Conservation (phyloP, 1,140 invertebrate species). For the Euwallacea similis region DNA sequence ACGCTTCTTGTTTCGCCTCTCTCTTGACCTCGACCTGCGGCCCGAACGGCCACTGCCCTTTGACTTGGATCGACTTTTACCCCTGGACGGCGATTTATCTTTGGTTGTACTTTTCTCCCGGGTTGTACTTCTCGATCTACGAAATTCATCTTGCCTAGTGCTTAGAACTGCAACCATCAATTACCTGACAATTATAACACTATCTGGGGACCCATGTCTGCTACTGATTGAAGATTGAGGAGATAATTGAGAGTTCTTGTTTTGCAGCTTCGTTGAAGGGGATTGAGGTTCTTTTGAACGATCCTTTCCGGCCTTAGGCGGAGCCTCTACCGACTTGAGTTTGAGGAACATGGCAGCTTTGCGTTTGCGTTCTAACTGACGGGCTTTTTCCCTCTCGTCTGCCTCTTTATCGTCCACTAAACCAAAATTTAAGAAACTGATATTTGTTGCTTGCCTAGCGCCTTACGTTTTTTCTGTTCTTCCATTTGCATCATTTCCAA, state of each 20-base stretch:
- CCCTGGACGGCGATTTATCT: conserved; percentile 10
- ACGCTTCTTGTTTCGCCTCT: conserved; percentile 26
- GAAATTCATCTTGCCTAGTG: background rate
- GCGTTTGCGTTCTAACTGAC: conserved; percentile 72
- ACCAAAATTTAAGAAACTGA: background rate
- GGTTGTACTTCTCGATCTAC: conserved; percentile 25
- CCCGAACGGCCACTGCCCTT: conserved; percentile 14
- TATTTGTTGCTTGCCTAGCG: background rate
- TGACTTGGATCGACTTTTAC: conserved; percentile 27
- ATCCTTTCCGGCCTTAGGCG: background rate
- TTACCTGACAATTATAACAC: conserved; percentile 13
- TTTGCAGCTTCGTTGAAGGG: no score
- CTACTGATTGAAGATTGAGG: no score
- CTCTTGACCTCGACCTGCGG: conserved; percentile 23
- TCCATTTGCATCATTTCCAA: conserved; percentile 60
- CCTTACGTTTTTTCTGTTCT: conserved; percentile 44
- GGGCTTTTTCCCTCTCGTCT: conserved; percentile 61
- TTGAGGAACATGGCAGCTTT: conserved; percentile 66
- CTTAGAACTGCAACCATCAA: background rate
- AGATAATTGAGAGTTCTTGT: conserved; percentile 16
- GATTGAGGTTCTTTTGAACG: no score
- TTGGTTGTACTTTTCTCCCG: conserved; percentile 12
- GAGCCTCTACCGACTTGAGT: conserved; percentile 54
- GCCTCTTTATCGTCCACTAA: conserved; percentile 62
- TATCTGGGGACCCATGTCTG: background rate